Conservation (phyloP, 1,140 invertebrate species). For the Riptortus pedestris region DNA sequence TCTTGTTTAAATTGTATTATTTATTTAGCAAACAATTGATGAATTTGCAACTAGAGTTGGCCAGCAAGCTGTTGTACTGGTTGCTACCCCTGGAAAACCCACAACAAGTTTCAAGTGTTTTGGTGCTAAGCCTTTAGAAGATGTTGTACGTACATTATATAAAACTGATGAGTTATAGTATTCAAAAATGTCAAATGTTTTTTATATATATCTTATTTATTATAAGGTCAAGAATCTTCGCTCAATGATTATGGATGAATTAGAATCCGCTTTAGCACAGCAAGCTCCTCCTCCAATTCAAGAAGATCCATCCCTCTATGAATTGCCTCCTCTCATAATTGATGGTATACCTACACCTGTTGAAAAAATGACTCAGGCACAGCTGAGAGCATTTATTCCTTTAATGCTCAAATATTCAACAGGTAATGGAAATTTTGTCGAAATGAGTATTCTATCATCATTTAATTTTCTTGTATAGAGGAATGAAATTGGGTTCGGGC, state of each 20-base stretch:
- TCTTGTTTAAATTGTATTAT: no score
- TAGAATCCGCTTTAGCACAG: slow-evolving; percentile 83
- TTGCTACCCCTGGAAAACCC: slow-evolving; percentile 92
- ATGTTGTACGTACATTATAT: slow-evolving; percentile 61
- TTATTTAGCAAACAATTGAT: slow-evolving; percentile 81
- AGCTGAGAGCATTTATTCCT: slow-evolving; percentile 90
- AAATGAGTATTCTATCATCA: no score
- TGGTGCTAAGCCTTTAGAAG: slow-evolving; percentile 91
- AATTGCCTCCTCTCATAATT: slow-evolving; percentile 88
- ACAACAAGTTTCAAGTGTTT: slow-evolving; percentile 93
- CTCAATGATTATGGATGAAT: slow-evolving; percentile 84
- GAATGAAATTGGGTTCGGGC: no score
- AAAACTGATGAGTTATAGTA: not conserved
- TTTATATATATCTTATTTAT: slow-evolving; percentile 22
- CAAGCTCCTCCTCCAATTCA: slow-evolving; percentile 85
- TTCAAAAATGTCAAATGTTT: no score
- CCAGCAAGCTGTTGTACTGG: slow-evolving; percentile 92
- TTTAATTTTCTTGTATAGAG: no score
- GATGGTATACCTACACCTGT: slow-evolving; percentile 96
- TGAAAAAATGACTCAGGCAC: slow-evolving; percentile 98
- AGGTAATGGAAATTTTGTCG: slow-evolving; percentile 40
- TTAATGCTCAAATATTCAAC: slow-evolving; percentile 97
- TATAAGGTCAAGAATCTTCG: slow-evolving; percentile 67
- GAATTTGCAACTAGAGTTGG: slow-evolving; percentile 94
- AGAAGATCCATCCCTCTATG: slow-evolving; percentile 86